Conservation (phyloP, 2,888 invertebrate genomes). For the Epiblema foenella region DNA sequence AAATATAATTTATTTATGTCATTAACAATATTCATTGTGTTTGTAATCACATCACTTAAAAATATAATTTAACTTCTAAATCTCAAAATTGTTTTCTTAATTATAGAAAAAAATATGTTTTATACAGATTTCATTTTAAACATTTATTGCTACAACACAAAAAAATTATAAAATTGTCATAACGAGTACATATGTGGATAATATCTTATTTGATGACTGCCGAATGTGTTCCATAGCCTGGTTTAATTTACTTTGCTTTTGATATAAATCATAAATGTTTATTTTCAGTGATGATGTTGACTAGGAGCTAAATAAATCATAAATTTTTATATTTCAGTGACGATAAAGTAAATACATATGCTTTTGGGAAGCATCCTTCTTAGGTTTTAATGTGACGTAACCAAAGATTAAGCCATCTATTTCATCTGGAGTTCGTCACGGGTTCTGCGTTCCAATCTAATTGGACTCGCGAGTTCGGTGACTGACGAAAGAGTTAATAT, state of each 20-base stretch:
- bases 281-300: slow-evolving; percentile 18
- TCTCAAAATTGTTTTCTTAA: too few species aligned
- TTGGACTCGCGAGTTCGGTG: slow-evolving; percentile 50
- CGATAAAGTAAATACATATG: slow-evolving; percentile 1
- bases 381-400: slow-evolving; percentile 16
- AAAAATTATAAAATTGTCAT: too few species aligned
- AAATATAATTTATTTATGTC: too few species aligned
- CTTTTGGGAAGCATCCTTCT: background rate
- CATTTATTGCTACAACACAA: too few species aligned
- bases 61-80: too few species aligned
- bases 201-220: slow-evolving; percentile 20
- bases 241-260: slow-evolving; percentile 10
- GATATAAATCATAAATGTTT: slow-evolving; percentile 31
- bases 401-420: slow-evolving; percentile 5
- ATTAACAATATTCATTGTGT: too few species aligned
- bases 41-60: too few species aligned
- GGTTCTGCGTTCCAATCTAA: slow-evolving; percentile 44
- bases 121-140: too few species aligned
- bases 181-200: background rate
- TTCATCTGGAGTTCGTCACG: slow-evolving; percentile 50
- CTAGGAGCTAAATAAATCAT: slow-evolving; percentile 27
- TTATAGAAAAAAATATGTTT: too few species aligned
- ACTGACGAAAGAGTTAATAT: slow-evolving; percentile 81
- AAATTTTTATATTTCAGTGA: slow-evolving; percentile 12
- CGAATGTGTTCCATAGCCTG: slow-evolving; percentile 16